phyloP scores from a whole-genome alignment of 2,113 vertebrate genomes.

The Crotophaga sulcirostris region DNA sequence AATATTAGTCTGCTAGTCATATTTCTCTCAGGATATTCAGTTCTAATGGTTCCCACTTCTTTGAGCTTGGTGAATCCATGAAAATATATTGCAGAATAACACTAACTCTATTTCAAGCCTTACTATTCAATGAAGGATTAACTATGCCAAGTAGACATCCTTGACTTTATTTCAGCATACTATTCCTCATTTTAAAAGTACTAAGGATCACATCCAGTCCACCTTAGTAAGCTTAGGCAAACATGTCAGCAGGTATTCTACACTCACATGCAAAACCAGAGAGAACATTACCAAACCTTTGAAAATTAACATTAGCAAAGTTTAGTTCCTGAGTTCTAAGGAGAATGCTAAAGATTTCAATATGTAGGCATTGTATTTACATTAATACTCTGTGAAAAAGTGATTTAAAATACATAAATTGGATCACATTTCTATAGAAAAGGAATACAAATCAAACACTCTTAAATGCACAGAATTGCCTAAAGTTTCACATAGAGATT shows the following conservation, averaged over 20 bases:
- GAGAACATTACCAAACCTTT: background rate
- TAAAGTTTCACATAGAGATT: background rate
- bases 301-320: background rate
- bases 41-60: background rate
- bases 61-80: background rate
- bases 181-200: background rate
- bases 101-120: background rate
- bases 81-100: background rate
- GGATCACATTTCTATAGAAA: constrained; percentile 14
- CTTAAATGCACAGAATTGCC: background rate
- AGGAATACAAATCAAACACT: background rate
- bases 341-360: background rate
- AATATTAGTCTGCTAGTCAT: background rate
- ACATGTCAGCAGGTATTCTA: background rate
- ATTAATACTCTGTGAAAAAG: background rate
- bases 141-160: background rate
- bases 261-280: background rate
- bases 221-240: background rate
- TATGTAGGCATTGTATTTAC: background rate
- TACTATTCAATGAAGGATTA: background rate
- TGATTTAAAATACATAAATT: background rate
- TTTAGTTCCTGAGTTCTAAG: background rate
- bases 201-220: background rate
- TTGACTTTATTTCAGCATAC: background rate
- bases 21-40: background rate